Base-by-base conservation (phyloP, 2,888 invertebrate species). In the Ochropleura plecta region DNA sequence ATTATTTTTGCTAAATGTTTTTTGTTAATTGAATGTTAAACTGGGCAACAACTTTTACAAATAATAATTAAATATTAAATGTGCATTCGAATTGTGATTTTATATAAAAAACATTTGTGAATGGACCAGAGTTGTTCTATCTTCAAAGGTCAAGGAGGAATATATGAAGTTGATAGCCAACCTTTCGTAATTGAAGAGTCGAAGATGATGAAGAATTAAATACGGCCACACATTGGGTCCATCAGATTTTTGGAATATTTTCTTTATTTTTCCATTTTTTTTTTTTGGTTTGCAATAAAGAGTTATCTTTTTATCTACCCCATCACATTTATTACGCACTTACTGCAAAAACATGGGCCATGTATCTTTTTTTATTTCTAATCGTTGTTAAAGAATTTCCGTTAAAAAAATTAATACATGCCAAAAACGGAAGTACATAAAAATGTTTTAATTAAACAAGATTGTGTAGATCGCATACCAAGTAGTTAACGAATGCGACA, bases 401-500 rank as follows among this genome's bases (percentile, higher is more conserved):
- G 60, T 76, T 14, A 49, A 75, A 82, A 68, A 42, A 48, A 51
- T 46, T 40, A 70, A 67, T 60, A 70, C 30, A 55, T 14, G 12
- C 62, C 30, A 71, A 75, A 76, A 81, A 70, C 82, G 57, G 77
- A 84, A 72, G 55, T 64, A 64, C 40, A 70, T 83, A 81, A 83
- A 83, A 83, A 64, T 53, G 18, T 71, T 60, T 76, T 72, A 72
- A 79, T 79, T 78, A 81, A 78, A 71, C 62, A 59, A 74, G 66
- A 84, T 72, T n/a, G 20, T 72, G 57, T 55, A 66, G 77, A 85
- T 81, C n/a, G 62, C 74, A 76, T 76, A 69, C 55, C 67, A n/a
- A 73, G 69, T 7, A 44, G 40, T 59, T 57, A 62, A 84, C 60
- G 75, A 73, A 70, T 40, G 63, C 57, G 70, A 73, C 70, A 42